Evolutionary conservation across 2,113 vertebrate species (phyloP).

Genomic region (Equus quagga): DNA sequence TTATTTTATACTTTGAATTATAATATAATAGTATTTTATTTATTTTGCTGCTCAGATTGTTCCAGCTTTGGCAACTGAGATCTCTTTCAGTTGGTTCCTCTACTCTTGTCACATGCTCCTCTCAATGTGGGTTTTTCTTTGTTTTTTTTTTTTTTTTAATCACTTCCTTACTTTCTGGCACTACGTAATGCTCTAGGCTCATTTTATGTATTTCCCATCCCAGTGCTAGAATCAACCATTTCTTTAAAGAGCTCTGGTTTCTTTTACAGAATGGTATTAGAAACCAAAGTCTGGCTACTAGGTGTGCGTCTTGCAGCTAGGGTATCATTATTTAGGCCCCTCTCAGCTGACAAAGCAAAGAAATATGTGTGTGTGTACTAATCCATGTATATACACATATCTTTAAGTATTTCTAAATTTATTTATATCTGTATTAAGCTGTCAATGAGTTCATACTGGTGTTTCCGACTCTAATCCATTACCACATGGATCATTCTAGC

Average conservation of each 20-base stretch:
- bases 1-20: conserved; percentile 12
- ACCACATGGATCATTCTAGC: neutral
- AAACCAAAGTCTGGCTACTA: neutral
- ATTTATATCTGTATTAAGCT: neutral
- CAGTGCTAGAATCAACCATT: neutral
- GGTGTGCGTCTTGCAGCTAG: neutral
- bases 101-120: neutral
- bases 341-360: neutral
- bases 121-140: neutral
- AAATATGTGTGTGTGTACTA: neutral
- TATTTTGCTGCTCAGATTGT: conserved; percentile 13
- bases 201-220: neutral
- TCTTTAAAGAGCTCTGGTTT: neutral
- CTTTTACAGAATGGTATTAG: neutral
- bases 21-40: conserved; percentile 10
- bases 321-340: neutral
- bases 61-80: neutral
- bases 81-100: neutral
- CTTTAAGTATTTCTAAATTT: neutral
- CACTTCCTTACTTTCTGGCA: neutral
- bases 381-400: neutral
- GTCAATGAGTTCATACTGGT: neutral
- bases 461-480: neutral
- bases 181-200: neutral
- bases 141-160: neutral